Conservation (phyloP, 2,797 vertebrate genomes). For the Dryobates pubescens region DNA sequence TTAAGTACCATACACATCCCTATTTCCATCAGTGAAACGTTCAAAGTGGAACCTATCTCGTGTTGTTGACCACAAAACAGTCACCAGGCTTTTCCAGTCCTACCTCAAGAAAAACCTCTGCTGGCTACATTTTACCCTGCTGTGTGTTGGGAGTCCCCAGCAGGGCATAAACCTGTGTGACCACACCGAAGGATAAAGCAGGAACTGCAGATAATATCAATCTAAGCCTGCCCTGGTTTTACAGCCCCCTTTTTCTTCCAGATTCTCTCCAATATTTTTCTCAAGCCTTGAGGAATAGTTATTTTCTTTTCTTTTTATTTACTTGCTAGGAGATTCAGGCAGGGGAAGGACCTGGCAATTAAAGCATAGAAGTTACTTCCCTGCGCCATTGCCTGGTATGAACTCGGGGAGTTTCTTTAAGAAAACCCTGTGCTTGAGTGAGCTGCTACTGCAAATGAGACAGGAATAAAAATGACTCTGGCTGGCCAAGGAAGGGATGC, state of each 20-base stretch:
- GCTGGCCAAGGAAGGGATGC: conserved; percentile 52
- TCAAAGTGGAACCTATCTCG: background rate
- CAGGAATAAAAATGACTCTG: conserved; percentile 65
- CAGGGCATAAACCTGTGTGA: background rate
- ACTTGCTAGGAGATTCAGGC: conserved; percentile 36
- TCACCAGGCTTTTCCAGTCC: background rate
- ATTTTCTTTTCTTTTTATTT: conserved; percentile 43
- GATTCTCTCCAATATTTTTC: background rate
- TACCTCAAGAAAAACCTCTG: background rate
- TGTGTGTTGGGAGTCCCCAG: conserved; percentile 6
- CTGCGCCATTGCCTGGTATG: conserved; percentile 76
- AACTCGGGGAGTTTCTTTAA: conserved; percentile 48
- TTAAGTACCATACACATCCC: background rate
- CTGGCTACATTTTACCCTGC: background rate
- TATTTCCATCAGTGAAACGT: conserved; percentile 12
- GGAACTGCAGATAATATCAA: conserved; percentile 1
- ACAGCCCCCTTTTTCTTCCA: background rate
- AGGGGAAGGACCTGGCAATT: conserved; percentile 75
- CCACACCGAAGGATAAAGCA: background rate
- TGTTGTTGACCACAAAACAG: background rate
- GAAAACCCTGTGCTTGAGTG: conserved; percentile 65
- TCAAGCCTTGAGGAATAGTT: conserved; percentile 2
- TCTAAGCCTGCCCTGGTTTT: background rate
- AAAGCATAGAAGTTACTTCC: conserved; percentile 75
- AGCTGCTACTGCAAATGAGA: conserved; percentile 71